Conservation (phyloP, 2,888 invertebrate species). For the Seira sanloemensis region DNA sequence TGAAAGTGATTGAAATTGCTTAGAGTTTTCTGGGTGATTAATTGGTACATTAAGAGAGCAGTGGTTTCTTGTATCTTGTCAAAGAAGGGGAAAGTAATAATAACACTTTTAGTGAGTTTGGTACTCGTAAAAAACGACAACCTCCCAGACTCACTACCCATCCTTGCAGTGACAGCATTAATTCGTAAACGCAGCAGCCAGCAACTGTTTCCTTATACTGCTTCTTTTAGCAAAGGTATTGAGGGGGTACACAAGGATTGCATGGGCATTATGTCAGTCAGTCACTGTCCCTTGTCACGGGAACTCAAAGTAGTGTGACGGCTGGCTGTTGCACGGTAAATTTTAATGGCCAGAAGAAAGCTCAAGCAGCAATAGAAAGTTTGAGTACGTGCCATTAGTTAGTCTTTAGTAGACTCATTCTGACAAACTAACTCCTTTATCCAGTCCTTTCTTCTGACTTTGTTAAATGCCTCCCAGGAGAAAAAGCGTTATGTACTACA, state of each 20-base stretch:
- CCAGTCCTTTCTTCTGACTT: constrained; percentile 47
- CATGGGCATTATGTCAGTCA: constrained; percentile 43
- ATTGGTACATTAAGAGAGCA: constrained; percentile 68
- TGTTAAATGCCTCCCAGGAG: constrained; percentile 57
- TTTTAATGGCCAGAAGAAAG: background rate
- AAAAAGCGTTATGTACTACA: constrained; percentile 62
- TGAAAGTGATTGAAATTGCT: constrained; percentile 51
- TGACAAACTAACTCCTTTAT: background rate
- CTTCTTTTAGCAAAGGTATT: background rate
- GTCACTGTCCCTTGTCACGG: constrained; percentile 45
- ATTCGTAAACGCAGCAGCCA: background rate
- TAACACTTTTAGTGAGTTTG: too few relatives aligned
- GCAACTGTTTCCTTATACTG: background rate
- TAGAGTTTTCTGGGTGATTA: constrained; percentile 64
- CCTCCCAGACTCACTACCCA: too few relatives aligned
- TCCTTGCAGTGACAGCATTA: too few relatives aligned
- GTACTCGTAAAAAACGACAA: too few relatives aligned
- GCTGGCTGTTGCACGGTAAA: constrained; percentile 15
- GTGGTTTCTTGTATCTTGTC: too few relatives aligned
- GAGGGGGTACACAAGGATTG: background rate
- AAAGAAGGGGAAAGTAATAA: too few relatives aligned
- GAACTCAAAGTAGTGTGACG: constrained; percentile 27
- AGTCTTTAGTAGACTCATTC: background rate
- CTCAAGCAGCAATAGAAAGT: background rate
- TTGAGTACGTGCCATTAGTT: background rate